Evolutionary conservation across 2,797 vertebrate genomes (phyloP).

Genomic region (Mastacembelus armatus): DNA sequence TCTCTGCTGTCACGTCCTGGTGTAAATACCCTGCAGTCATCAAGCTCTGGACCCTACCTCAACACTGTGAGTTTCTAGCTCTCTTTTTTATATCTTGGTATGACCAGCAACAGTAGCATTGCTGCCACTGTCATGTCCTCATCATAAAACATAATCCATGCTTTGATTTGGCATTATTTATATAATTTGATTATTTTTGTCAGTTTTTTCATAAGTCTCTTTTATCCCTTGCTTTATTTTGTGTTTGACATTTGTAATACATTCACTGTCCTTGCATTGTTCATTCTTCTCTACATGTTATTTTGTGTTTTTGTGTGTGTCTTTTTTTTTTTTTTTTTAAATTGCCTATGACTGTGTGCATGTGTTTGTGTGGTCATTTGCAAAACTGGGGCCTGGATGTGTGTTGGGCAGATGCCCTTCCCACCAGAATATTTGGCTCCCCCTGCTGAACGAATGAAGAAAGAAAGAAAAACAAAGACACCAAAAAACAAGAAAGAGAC

Average conservation of each 20-base stretch:
- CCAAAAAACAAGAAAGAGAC: slow-evolving; percentile 87
- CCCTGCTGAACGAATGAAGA: slow-evolving; percentile 86
- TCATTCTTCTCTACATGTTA: slow-evolving; percentile 65
- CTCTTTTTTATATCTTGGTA: background rate
- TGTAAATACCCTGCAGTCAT: slow-evolving; percentile 77
- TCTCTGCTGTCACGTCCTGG: slow-evolving; percentile 81
- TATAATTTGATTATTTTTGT: slow-evolving; percentile 63
- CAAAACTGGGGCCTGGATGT: slow-evolving; percentile 62
- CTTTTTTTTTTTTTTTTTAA: slow-evolving; percentile 56
- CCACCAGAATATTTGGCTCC: slow-evolving; percentile 89
- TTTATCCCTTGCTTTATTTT: slow-evolving; percentile 60
- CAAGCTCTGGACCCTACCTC: slow-evolving; percentile 80
- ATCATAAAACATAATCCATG: slow-evolving; percentile 51
- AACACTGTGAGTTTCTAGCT: slow-evolving; percentile 81
- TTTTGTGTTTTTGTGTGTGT: slow-evolving; percentile 51
- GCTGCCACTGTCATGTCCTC: slow-evolving; percentile 50
- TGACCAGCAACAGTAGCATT: slow-evolving; percentile 25
- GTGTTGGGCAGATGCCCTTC: slow-evolving; percentile 86
- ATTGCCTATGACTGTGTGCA: slow-evolving; percentile 53
- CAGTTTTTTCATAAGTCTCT: slow-evolving; percentile 69
- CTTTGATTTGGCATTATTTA: slow-evolving; percentile 67
- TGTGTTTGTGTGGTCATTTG: slow-evolving; percentile 69
- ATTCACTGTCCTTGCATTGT: slow-evolving; percentile 70
- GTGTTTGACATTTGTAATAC: slow-evolving; percentile 47
- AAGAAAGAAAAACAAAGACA: slow-evolving; percentile 88